Percentiles rank a stretch among this genome's conserved stretches.
Conservation (phyloP, 2,888 invertebrate species). For the Lymantria monacha region DNA sequence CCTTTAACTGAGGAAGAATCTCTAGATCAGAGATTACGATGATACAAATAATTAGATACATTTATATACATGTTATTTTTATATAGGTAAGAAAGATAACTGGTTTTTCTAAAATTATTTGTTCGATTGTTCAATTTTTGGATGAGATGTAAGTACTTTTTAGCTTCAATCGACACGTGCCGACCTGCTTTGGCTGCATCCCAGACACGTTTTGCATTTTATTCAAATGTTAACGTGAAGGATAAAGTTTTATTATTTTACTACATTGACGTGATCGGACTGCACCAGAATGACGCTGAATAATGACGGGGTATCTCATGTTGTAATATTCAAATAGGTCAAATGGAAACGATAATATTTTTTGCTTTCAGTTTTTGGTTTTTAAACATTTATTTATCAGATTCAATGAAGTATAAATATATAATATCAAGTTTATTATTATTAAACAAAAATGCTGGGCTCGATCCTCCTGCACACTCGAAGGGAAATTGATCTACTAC, state of each 20-base stretch:
- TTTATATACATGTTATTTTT: too few species aligned
- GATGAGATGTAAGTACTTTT: constrained; percentile 21
- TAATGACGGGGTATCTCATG: constrained; percentile 16
- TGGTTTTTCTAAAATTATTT: constrained; percentile 16
- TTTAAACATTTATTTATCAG: background rate
- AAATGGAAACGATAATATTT: background rate
- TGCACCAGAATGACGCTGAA: constrained; percentile 49
- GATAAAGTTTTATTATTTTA: constrained; percentile 81
- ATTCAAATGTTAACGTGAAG: constrained; percentile 71
- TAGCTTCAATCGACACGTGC: constrained; percentile 36
- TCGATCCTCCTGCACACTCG: too few species aligned
- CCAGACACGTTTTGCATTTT: constrained; percentile 80
- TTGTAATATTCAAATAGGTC: constrained; percentile 28
- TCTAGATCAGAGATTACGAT: too few species aligned
- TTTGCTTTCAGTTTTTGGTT: background rate
- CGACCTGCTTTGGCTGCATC: constrained; percentile 70
- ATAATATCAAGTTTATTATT: too few species aligned
- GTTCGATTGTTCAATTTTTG: constrained; percentile 35
- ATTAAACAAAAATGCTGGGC: too few species aligned
- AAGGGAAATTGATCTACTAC: too few species aligned
- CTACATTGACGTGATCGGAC: constrained; percentile 74
- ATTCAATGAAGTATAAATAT: too few species aligned
- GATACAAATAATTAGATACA: too few species aligned
- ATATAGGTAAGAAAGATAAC: too few species aligned
- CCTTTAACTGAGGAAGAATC: too few species aligned